phyloP scores from a whole-genome alignment of 2,113 vertebrate genomes.

The Philantomba maxwellii region DNA sequence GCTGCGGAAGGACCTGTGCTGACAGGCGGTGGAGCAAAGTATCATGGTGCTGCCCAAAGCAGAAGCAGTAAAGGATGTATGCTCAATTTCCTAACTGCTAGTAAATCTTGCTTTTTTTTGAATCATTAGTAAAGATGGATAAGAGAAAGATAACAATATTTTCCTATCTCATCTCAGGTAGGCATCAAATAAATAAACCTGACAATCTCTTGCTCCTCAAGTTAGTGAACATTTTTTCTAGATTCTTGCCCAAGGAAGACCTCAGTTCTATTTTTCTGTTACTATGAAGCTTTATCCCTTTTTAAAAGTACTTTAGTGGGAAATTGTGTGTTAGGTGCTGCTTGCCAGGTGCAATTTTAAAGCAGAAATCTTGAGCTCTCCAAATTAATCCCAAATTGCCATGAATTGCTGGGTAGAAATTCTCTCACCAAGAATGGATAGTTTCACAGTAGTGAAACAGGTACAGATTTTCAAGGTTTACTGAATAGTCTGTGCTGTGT shows the following conservation, averaged over 20 bases:
- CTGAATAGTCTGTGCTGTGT: neutral
- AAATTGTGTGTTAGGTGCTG: neutral
- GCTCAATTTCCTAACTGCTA: neutral
- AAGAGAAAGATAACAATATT: neutral
- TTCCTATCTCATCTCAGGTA: neutral
- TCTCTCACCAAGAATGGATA: constrained; percentile 2
- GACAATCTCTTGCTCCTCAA: neutral
- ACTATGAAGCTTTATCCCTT: neutral
- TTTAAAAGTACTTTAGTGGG: constrained; percentile 29
- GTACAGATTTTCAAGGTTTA: constrained; percentile 34
- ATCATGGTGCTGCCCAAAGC: neutral
- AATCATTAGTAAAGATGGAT: neutral
- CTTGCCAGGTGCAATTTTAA: constrained; percentile 1
- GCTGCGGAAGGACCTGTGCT: neutral
- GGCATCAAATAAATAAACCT: neutral
- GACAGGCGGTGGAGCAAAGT: neutral
- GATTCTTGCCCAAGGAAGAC: neutral
- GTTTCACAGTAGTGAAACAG: neutral
- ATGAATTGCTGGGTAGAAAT: neutral
- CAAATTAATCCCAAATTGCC: constrained; percentile 33
- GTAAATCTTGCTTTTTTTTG: neutral
- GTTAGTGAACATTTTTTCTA: neutral
- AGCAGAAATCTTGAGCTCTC: neutral
- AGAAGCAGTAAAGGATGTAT: neutral
- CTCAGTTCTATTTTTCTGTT: neutral